phyloP scores from a whole-genome alignment of 1,140 invertebrate species.

The Platorchestia sp. region DNA sequence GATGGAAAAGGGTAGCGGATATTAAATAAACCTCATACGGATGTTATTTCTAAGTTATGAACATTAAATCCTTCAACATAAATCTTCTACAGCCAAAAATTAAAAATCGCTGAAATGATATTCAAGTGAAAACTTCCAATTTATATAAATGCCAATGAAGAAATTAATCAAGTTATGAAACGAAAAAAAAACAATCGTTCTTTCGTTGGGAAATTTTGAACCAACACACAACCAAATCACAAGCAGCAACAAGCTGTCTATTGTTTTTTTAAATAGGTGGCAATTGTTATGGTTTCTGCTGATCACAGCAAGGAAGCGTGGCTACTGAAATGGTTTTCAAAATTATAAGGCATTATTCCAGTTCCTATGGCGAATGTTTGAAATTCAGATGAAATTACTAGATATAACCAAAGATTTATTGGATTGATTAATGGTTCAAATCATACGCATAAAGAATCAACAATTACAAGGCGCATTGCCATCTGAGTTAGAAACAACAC shows the following conservation, averaged over 20 bases:
- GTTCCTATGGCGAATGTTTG: no score
- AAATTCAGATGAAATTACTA: no score
- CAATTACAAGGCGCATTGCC: no score
- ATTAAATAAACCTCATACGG: not conserved
- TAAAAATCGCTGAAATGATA: not conserved
- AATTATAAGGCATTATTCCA: no score
- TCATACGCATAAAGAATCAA: no score
- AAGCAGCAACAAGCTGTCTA: not conserved
- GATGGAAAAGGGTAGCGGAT: not conserved
- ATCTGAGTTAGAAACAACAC: no score
- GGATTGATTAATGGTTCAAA: no score
- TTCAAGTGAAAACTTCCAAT: not conserved
- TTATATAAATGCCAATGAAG: not conserved
- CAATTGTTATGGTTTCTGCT: not conserved
- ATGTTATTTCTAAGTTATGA: not conserved
- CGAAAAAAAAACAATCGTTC: not conserved
- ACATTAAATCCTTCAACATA: not conserved
- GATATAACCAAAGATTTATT: no score
- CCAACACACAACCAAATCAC: not conserved
- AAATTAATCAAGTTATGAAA: not conserved
- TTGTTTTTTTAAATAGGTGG: not conserved
- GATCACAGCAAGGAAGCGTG: not conserved
- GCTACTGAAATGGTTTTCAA: no score
- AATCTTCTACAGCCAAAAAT: not conserved
- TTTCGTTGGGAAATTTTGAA: not conserved